Conservation (phyloP, 1,140 invertebrate genomes). For the Scaptomyza montana region DNA sequence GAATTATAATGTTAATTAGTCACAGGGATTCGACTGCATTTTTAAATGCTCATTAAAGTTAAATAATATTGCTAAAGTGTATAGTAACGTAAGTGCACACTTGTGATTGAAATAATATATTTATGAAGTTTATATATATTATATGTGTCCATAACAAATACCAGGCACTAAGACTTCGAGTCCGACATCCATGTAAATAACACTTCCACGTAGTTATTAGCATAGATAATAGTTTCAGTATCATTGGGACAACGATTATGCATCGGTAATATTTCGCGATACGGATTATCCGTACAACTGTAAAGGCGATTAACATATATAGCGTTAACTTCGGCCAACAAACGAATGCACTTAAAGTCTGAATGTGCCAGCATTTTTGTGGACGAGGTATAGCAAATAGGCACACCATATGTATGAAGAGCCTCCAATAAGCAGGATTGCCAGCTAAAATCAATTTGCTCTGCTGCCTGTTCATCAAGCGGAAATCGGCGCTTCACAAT, state of each 20-base stretch:
- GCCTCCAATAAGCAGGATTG: conserved; percentile 10
- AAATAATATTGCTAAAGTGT: too few species aligned
- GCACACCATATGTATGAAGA: conserved; percentile 33
- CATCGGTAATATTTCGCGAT: conserved; percentile 52
- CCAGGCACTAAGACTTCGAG: background rate
- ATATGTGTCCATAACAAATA: too few species aligned
- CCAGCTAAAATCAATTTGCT: conserved; percentile 15
- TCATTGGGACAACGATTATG: conserved; percentile 35
- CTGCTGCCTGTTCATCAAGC: background rate
- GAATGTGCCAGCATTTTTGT: conserved; percentile 18
- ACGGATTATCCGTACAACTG: conserved; percentile 50
- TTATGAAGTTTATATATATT: too few species aligned
- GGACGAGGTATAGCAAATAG: conserved; percentile 55
- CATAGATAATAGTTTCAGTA: conserved; percentile 44
- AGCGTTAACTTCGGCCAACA: conserved; percentile 1
- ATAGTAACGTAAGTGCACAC: too few species aligned
- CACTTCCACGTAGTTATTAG: conserved; percentile 58
- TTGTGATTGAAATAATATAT: too few species aligned
- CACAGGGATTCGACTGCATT: too few species aligned
- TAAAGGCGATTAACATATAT: conserved; percentile 24
- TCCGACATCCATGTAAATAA: conserved; percentile 25
- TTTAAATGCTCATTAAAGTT: background rate
- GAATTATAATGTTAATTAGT: too few species aligned
- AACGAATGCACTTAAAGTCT: conserved; percentile 27
- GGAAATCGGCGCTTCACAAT: background rate